Base-by-base conservation (phyloP, 2,113 vertebrate species). In the Silurus asotus region DNA sequence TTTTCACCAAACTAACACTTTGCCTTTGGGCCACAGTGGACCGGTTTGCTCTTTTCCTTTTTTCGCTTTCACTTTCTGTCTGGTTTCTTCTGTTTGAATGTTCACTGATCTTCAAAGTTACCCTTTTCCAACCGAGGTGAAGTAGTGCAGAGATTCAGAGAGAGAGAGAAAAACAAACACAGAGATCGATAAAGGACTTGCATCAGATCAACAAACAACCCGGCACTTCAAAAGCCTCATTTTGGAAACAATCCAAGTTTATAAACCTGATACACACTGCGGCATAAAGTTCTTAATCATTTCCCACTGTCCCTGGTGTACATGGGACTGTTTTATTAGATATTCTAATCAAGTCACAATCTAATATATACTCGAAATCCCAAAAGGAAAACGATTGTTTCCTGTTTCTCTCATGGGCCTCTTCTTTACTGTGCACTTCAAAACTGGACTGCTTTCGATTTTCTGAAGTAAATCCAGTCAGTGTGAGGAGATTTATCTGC, bases 51-150 rank as follows among this genome's bases (percentile, higher is more conserved):
- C 10, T 7, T 77, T 45, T 59, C 55, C 45, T 37, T 79, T 45
- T 69, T 59, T 37, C 59, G 51, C 67, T 23, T 49, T 48, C 70
- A 23, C 15, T 74, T 37, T 81, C 56, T 55, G 69, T 87, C 88
- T 86, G 37, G 45, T 48, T 37, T 62, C 55, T 74, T 86, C 81
- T 87, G 84, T 89, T 87, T 64, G 69, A 45, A 58, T 20, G 3
- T 70, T 88, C 85, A 87, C 85, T 86, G 67, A 88, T 86, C 76
- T 84, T 89, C 81, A 83, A 86, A 86, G 80, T 58, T 86, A 56
- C 84, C 70, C 77, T 81, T 88, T 37, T 64, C 64, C 74, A 45
- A 84, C 65, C n/a, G 49, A 86, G 81, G 64, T 82, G 70, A 86
- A 37, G 2, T 76, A 84, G 88, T n/a, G 28, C 78, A 84, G 67